Evolutionary conservation across 2,888 invertebrate species (phyloP).

Genomic region (Lasioglossum malachurum): DNA sequence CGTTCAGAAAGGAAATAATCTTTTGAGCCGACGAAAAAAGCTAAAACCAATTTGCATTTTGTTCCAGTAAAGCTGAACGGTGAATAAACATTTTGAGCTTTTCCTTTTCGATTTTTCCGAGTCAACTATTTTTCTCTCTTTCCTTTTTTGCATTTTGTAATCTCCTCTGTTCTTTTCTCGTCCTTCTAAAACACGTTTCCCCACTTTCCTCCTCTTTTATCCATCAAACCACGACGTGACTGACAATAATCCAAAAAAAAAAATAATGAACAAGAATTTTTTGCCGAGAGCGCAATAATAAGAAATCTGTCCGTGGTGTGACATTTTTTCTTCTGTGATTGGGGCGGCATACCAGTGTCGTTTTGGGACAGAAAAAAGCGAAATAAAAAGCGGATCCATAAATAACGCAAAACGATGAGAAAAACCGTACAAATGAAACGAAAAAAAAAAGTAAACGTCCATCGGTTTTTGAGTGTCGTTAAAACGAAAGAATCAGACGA

Average conservation of each 20-base stretch:
- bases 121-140: neutral
- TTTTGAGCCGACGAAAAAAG: neutral
- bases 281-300: conserved; percentile 78
- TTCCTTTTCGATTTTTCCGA: conserved; percentile 20
- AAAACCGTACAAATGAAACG: conserved; percentile 43
- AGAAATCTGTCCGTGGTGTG: conserved; percentile 88
- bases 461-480: conserved; percentile 91
- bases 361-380: conserved; percentile 76
- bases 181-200: conserved; percentile 36
- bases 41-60: too few species aligned
- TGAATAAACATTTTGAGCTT: neutral
- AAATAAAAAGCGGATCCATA: conserved; percentile 77
- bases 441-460: conserved; percentile 83
- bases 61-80: too few species aligned
- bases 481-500: conserved; percentile 80
- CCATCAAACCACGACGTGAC: conserved; percentile 71
- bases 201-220: conserved; percentile 56
- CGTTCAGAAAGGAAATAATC: neutral
- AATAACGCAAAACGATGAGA: conserved; percentile 86
- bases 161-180: conserved; percentile 24
- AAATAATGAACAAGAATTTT: conserved; percentile 70
- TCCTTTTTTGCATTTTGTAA: conserved; percentile 41
- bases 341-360: conserved; percentile 91
- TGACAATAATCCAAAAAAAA: conserved; percentile 62
- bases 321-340: conserved; percentile 95